Evolutionary conservation across 2,113 vertebrate species (phyloP), one percentile per base, ranked within the genome.

Genomic region (Zosterops japonicus): DNA sequence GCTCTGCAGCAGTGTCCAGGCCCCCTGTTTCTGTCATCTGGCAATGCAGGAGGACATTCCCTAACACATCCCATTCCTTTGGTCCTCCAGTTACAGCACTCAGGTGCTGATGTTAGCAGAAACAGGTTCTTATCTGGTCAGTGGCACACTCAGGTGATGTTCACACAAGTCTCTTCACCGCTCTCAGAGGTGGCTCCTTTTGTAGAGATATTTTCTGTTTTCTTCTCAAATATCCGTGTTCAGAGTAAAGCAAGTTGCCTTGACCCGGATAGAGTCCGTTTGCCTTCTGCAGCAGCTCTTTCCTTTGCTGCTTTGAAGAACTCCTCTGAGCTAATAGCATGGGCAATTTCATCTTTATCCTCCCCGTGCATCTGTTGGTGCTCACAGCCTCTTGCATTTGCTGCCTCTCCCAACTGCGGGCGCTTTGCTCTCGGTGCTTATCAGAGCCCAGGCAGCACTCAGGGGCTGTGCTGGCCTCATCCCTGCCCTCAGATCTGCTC

Each of bases 311-410:
- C 84, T 96, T 95, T 97, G 95, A 96, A 95, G 86, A 83, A 55
- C 67, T 69, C 86, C 33, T 57, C 88, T 50, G 76, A 90, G 83
- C 79, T 95, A 92, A 93, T 77, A 88, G 64, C 50, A 17, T 16
- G 55, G 68, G 29, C 76, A 74, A 49, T 83, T 86, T 50, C 60
- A 35, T 81, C 90, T 90, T 97, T 92, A 95, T 95, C 95, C 92
- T 74, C 5, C 55, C 68, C 0, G 10, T 24, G 21, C 86, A 93
- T 63, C 90, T 92, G 94, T 50, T 80, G 76, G 59, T 70, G 83
- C 27, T 75, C 14, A 78, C 46, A 83, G 68, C 4, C 67, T 69
- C 70, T 44, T 80, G 67, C 88, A 17, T 44, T 59, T 29, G 56
- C 87, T 71, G 64, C 67, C 65, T 72, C n/a, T 60, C 70, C 71